phyloP scores from a whole-genome alignment of 2,113 vertebrate species.

The Penelope pileata region DNA sequence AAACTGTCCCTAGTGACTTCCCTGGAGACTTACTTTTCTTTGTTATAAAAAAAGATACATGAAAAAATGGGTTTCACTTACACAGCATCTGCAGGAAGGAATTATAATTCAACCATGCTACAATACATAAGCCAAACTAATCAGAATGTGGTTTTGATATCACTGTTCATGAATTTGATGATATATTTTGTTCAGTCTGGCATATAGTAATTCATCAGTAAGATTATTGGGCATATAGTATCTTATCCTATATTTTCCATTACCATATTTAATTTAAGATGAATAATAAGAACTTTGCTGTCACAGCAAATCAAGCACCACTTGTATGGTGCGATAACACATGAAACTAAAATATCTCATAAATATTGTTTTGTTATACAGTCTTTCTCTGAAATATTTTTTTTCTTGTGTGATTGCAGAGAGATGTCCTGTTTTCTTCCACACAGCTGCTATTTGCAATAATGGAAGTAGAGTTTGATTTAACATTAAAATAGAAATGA shows the following conservation, averaged over 20 bases:
- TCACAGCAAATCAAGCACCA: not conserved
- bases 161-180: not conserved
- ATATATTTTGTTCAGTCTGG: not conserved
- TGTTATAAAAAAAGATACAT: too few relatives aligned
- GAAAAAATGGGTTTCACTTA: not conserved
- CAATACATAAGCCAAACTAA: not conserved
- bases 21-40: not conserved
- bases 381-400: not conserved
- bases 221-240: rapidly evolving
- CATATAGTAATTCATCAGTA: not conserved
- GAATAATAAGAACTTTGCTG: not conserved
- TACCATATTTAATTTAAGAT: not conserved
- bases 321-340: not conserved
- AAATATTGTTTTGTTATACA: not conserved
- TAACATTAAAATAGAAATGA: not conserved
- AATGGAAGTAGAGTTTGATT: not conserved
- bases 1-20: too few relatives aligned
- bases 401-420: not conserved
- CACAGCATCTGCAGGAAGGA: not conserved
- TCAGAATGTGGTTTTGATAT: not conserved
- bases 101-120: not conserved
- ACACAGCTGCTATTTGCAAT: not conserved
- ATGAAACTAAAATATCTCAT: not conserved
- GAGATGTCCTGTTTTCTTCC: not conserved
- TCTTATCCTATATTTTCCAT: not conserved